Base-by-base conservation (phyloP, 2,888 invertebrate genomes). In the Hypena proboscidalis region DNA sequence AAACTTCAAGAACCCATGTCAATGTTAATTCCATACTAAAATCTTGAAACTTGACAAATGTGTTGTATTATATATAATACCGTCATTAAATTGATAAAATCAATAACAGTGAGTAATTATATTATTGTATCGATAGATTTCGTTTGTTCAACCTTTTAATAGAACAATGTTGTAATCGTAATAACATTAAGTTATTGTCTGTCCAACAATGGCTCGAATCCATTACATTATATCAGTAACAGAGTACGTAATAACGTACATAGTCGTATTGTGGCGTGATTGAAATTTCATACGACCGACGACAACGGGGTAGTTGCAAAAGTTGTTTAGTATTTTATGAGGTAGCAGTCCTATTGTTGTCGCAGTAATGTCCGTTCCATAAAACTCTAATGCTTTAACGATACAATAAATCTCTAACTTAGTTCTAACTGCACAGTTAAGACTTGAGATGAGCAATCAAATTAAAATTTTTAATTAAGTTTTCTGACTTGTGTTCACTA, bases 261-360 rank as follows among this genome's bases (percentile, higher is more conserved):
- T 57, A 32, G 66, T 62, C 39, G 58, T 60, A 60, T 63, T 59
- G 56, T 57, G 57, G 58, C 54, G 62, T 70, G 69, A 78, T 80
- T 77, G 73, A 78, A 75, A 74, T 75, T 69, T 79, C 67, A 76
- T 71, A 67, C 67, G 59, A 67, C 59, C 52, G 53, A 43, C 62
- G 55, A 58, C 58, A 58, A 54, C 64, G 60, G 59, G 65, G 71
- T 68, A 70, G 71, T 74, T 71, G 68, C 67, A 70, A 67, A 72
- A 76, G 71, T 72, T 77, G 73, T 77, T 77, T 75, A 76, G 64
- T 68, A 71, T 80, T 80, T 80, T 79, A 79, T 72, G 74, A 71
- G 68, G 64, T 60, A 65, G 65, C 66, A 67, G 68, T 67, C 59
- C 68, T 71, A 74, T 73, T 73, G 70, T 74, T 70, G 72, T 70